Base-by-base conservation (phyloP, 2,888 invertebrate genomes). In the Drosophila cognata region DNA sequence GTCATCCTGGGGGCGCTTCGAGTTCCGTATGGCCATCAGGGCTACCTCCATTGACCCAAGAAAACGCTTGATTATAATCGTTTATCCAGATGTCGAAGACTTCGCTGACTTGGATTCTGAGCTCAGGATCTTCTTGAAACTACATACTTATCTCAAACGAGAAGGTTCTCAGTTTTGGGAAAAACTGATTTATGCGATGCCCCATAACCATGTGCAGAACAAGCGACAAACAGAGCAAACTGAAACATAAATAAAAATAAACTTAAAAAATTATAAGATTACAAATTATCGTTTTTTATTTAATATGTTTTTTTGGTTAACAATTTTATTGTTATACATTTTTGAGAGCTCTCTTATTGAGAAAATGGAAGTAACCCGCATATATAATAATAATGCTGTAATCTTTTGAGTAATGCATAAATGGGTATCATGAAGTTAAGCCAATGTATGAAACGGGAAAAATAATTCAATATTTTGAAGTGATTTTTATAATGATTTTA, bases 1-100 rank as follows among this genome's bases (percentile, higher is more conserved):
- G 10, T 77, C 71, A 29, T 64, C 74, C 18, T 77, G 74, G 77
- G 77, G 77, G 1, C 66, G 70, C 0, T 65, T 78, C 7, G 78
- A 75, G 59, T 78, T 78, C 31, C 75, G 72, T 0, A 36, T 59
- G 1, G 75, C 78, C 16, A 55, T 78, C 5, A 64, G 65, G n/a
- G 78, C 71, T 29, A 72, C 64, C 25, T 68, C 71, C 0, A 18
- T 62, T 13, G 72, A 78, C 21, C 57, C 55, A 2, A 38, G 58
- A 56, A 78, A 78, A 33, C 75, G 75, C 2, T 29, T 75, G 21
- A 75, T 78, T 25, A 58, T 78, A 2, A 71, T 78, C 18, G 48
- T 78, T 2, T 78, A 78, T 62, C 78, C 71, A 2, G 75, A 71
- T 0, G 59, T 78, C 11, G 31, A 28, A 21, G 52, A 48, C 18